Conservation (phyloP, 1,140 invertebrate genomes). For the Colletes latitarsis region DNA sequence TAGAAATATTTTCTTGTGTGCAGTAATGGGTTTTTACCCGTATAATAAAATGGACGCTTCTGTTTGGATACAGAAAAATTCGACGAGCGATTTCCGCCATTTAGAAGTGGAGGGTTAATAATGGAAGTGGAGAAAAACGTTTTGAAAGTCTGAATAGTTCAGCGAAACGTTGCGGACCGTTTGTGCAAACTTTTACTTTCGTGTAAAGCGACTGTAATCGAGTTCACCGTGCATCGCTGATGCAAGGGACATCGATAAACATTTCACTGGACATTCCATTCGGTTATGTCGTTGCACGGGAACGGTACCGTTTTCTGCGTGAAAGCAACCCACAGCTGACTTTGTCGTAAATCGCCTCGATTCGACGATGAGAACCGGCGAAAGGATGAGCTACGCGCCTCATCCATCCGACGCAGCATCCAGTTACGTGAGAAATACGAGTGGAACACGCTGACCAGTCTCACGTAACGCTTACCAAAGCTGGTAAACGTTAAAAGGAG, state of each 20-base stretch:
- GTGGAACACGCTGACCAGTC: not conserved
- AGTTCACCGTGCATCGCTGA: conserved; percentile 4
- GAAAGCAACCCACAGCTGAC: conserved; percentile 20
- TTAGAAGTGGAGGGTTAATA: too few species aligned
- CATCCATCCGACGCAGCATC: not conserved
- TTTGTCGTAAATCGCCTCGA: conserved; percentile 11
- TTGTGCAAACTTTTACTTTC: conserved; percentile 12
- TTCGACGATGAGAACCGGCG: conserved; percentile 9
- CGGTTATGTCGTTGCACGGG: not conserved
- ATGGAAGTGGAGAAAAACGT: too few species aligned
- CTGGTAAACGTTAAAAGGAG: too few species aligned
- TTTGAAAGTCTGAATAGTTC: too few species aligned
- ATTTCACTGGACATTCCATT: conserved; percentile 11
- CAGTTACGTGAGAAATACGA: conserved; percentile 29
- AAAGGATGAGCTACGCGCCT: conserved; percentile 21
- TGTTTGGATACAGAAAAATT: too few species aligned
- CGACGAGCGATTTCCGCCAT: too few species aligned
- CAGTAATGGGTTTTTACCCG: too few species aligned
- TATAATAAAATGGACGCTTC: too few species aligned
- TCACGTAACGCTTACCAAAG: not conserved
- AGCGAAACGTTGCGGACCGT: too few species aligned
- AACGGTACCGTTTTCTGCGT: conserved; percentile 44
- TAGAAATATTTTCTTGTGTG: too few species aligned
- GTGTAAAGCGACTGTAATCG: not conserved
- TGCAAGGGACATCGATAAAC: conserved; percentile 7